These are phyloP conservation scores for Dione vanillae DNA, from an alignment of 2,888 invertebrate genomes.

Conservation along the genomic window DNA sequence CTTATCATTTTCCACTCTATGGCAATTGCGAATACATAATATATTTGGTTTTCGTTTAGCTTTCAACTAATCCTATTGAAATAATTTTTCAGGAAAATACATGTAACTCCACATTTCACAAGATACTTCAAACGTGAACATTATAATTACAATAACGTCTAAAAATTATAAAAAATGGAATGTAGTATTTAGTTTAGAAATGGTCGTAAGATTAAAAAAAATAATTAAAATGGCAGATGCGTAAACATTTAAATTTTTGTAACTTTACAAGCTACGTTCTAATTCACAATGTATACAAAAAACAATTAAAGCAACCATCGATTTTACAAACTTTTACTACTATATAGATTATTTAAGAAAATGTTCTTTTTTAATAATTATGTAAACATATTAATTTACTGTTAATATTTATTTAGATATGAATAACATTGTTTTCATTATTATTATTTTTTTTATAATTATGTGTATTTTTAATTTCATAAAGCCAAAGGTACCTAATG, in stretches of 20 bases:
- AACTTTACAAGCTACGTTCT: slow-evolving; percentile 1
- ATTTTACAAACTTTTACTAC: not conserved
- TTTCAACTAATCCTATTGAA: slow-evolving; percentile 12
- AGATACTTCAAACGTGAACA: slow-evolving; percentile 56
- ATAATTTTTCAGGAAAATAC: slow-evolving; percentile 73
- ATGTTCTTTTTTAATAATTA: no score
- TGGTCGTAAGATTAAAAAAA: slow-evolving; percentile 39
- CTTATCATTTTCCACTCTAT: slow-evolving; percentile 6
- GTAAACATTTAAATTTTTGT: slow-evolving; percentile 23
- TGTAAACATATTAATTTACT: no score
- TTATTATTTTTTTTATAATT: not conserved
- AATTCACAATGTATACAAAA: not conserved
- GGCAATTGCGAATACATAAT: not conserved
- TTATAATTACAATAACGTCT: slow-evolving; percentile 47
- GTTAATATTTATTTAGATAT: no score
- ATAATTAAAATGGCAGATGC: slow-evolving; percentile 31
- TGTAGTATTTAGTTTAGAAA: slow-evolving; percentile 33
- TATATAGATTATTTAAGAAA: no score
- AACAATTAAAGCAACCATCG: not conserved
- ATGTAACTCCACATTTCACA: slow-evolving; percentile 67
- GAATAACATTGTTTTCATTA: no score
- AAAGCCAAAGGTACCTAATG: not conserved
- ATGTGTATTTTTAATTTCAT: slow-evolving; percentile 4
- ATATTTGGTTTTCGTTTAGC: no score
- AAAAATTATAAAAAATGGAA: slow-evolving; percentile 20